Evolutionary conservation across 2,113 vertebrate species (phyloP).

Genomic region (Stictonetta naevosa): DNA sequence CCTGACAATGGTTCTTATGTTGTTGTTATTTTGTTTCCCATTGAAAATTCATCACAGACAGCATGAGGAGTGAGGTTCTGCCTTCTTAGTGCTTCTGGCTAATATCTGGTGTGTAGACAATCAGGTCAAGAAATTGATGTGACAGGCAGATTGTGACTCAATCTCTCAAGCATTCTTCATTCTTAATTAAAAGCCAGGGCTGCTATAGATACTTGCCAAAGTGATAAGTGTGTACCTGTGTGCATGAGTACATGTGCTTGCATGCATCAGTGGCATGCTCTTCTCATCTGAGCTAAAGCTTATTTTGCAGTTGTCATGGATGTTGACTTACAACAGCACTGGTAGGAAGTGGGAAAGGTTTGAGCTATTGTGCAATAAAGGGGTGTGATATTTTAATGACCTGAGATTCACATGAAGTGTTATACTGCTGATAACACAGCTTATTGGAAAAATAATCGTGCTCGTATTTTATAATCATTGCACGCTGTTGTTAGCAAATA

Average conservation of each 20-base stretch:
- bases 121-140: not conserved
- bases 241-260: not conserved
- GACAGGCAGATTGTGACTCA: not conserved
- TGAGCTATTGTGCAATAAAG: not conserved
- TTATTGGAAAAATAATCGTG: not conserved
- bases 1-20: not conserved
- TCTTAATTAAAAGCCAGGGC: not conserved
- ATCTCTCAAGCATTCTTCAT: not conserved
- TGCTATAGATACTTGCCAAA: not conserved
- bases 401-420: not conserved
- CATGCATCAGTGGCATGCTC: not conserved
- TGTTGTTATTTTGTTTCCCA: not conserved
- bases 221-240: not conserved
- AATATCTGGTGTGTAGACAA: not conserved
- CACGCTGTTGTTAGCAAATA: not conserved
- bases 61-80: not conserved
- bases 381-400: not conserved
- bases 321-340: not conserved
- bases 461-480: slow-evolving; percentile 7
- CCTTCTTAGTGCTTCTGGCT: not conserved
- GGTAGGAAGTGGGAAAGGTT: not conserved
- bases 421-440: not conserved
- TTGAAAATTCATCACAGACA: not conserved
- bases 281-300: not conserved
- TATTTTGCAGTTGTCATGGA: not conserved